phyloP scores from a whole-genome alignment of 2,888 invertebrate genomes.

The Diogma glabrata region DNA sequence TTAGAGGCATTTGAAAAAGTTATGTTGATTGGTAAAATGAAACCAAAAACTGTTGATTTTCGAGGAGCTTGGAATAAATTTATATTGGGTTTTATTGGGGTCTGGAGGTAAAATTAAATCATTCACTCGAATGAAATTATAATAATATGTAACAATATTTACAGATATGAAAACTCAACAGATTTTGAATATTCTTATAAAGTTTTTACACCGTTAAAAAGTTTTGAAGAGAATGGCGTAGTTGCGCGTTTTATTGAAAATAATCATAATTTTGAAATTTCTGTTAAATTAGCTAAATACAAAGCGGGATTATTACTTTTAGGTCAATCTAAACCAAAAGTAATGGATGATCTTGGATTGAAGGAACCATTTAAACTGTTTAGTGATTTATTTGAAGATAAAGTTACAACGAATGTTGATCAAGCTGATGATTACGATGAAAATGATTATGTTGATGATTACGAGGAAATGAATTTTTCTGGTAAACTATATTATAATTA shows the following conservation, averaged over 20 bases:
- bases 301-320: slow-evolving; percentile 40
- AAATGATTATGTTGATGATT: slow-evolving; percentile 33
- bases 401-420: slow-evolving; percentile 18
- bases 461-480: slow-evolving; percentile 35
- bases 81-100: slow-evolving; percentile 64
- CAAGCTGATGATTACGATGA: slow-evolving; percentile 30
- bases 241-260: slow-evolving; percentile 52
- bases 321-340: slow-evolving; percentile 30
- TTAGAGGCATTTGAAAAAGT: slow-evolving; percentile 56
- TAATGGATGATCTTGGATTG: slow-evolving; percentile 29
- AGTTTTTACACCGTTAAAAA: slow-evolving; percentile 64
- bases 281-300: slow-evolving; percentile 54
- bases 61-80: slow-evolving; percentile 63
- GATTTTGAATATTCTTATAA: slow-evolving; percentile 71
- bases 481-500: too few species aligned
- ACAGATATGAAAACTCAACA: too few species aligned
- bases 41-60: slow-evolving; percentile 58
- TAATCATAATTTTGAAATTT: slow-evolving; percentile 55
- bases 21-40: slow-evolving; percentile 55
- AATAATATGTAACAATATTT: too few species aligned
- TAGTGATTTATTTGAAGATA: slow-evolving; percentile 14
- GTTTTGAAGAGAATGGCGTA: slow-evolving; percentile 65
- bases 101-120: slow-evolving; percentile 64
- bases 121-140: too few species aligned
- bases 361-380: slow-evolving; percentile 8